Evolutionary conservation across 1,140 invertebrate genomes (phyloP).

Genomic region (Drosophila tani): DNA sequence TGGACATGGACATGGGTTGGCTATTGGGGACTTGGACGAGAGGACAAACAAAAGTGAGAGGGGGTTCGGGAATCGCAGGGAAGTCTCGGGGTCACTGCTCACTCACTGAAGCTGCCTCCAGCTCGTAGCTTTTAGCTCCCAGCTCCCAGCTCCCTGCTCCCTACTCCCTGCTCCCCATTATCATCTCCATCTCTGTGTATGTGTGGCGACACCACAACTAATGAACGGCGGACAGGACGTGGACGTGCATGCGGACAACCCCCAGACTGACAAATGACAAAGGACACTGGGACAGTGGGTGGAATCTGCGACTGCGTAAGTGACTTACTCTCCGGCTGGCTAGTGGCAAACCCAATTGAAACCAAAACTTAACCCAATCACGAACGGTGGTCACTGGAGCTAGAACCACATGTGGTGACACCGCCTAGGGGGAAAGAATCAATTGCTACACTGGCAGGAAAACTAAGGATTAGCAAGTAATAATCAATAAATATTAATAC

Average conservation of each 20-base stretch:
- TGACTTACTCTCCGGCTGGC: conserved; percentile 31
- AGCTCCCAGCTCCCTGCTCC: too few relatives aligned
- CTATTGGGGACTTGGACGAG: conserved; percentile 1
- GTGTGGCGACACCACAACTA: conserved; percentile 65
- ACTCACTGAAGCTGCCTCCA: conserved; percentile 9
- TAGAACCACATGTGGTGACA: conserved; percentile 1
- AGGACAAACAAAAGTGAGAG: conserved; percentile 47
- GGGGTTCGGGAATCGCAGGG: conserved; percentile 48
- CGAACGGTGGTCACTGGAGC: conserved; percentile 6
- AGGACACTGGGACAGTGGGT: conserved; percentile 10
- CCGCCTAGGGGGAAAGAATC: not conserved
- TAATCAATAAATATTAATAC: not conserved
- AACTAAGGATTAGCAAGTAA: too few relatives aligned
- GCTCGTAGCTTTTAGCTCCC: too few relatives aligned
- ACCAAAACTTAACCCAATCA: conserved; percentile 38
- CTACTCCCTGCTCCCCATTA: not conserved
- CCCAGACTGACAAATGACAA: conserved; percentile 58
- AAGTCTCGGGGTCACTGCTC: conserved; percentile 68
- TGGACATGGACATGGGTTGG: not conserved
- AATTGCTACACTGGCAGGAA: not conserved
- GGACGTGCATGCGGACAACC: conserved; percentile 30
- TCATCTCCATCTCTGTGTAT: not conserved
- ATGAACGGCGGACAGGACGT: conserved; percentile 49
- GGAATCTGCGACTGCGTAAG: conserved; percentile 16
- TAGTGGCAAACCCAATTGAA: conserved; percentile 28